phyloP scores from a whole-genome alignment of 2,113 vertebrate genomes.

The Muntiacus muntjak region DNA sequence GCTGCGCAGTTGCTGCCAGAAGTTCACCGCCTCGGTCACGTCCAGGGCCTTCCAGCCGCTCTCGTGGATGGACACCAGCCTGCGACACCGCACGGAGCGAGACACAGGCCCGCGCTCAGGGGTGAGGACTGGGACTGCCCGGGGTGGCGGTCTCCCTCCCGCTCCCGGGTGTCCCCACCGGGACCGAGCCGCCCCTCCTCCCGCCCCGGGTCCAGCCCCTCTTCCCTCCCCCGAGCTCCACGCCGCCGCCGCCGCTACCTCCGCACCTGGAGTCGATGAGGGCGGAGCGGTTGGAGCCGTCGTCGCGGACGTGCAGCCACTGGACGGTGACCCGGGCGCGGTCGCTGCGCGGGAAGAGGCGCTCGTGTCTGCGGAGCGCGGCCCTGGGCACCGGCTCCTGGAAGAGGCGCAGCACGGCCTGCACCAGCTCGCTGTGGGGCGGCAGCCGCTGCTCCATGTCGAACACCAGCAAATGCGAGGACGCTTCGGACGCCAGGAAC shows the following conservation, averaged over 20 bases:
- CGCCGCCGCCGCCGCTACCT: not conserved
- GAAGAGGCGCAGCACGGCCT: conserved; percentile 93
- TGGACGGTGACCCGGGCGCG: conserved; percentile 91
- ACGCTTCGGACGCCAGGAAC: conserved; percentile 84
- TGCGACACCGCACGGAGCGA: conserved; percentile 29
- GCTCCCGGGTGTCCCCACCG: not conserved
- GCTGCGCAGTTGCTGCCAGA: conserved; percentile 84
- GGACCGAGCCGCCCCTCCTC: not conserved
- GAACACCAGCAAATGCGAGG: conserved; percentile 87
- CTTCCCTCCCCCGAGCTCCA: rapidly evolving
- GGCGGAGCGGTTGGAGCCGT: conserved; percentile 90
- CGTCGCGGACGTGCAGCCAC: conserved; percentile 86
- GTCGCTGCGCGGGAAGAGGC: conserved; percentile 66
- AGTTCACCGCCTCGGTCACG: conserved; percentile 94
- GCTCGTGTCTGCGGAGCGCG: conserved; percentile 62
- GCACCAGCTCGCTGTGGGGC: conserved; percentile 91
- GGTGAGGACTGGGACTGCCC: rapidly evolving
- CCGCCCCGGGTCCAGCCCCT: rapidly evolving
- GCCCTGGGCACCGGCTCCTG: conserved; percentile 85
- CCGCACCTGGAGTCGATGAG: conserved; percentile 93
- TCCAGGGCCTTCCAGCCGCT: conserved; percentile 96
- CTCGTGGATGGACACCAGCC: conserved; percentile 90
- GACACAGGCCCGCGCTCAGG: not conserved
- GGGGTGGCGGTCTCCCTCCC: not conserved
- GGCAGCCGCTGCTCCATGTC: conserved; percentile 92